Evolutionary conservation across 2,797 vertebrate genomes (phyloP), one percentile per base, ranked within the genome.

Genomic region (Tragopan temminckii): DNA sequence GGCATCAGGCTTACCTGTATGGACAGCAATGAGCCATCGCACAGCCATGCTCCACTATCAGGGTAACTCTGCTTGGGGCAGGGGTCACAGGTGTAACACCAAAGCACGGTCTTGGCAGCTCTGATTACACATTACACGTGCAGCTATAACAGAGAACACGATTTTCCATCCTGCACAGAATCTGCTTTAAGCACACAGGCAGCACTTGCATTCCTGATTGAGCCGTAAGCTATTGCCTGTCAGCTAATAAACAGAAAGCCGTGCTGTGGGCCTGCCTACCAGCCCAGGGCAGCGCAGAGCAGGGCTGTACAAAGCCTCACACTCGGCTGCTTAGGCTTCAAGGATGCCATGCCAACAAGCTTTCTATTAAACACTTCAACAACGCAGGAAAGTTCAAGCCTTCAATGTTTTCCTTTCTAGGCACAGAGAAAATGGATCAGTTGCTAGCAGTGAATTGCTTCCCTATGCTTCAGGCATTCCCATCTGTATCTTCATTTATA

Each of bases 401-500:
- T 80, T 85, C 50, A 92, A 43, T 80, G 75, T 40, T 91, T 78
- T 72, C 53, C 82, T 78, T 79, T 91, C 71, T 29, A 78, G 50
- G 50, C 62, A 88, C n/a, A 33, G 64, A 89, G 75, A 66, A 93
- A 83, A 75, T 1, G 2, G 68, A 83, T 58, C 80, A 52, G 59
- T 59, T 90, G 58, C 59, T 69, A 33, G 50, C 75, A 81, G 78
- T 88, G 82, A 62, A 35, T 69, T 19, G 6, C 31, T 80, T 72
- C 25, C 43, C 45, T 46, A 8, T 31, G 58, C 57, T 87, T 88
- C 94, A 87, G 88, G 79, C 45, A 33, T 36, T 70, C 33, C 78
- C 36, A 55, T 64, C 86, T 93, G 68, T 45, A 86, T 25, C 85
- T 59, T 55, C 83, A 85, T 58, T 68, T 57, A 19, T 55, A 33